Evolutionary conservation across 2,888 invertebrate genomes (phyloP).

Genomic region (Blomia tropicalis): DNA sequence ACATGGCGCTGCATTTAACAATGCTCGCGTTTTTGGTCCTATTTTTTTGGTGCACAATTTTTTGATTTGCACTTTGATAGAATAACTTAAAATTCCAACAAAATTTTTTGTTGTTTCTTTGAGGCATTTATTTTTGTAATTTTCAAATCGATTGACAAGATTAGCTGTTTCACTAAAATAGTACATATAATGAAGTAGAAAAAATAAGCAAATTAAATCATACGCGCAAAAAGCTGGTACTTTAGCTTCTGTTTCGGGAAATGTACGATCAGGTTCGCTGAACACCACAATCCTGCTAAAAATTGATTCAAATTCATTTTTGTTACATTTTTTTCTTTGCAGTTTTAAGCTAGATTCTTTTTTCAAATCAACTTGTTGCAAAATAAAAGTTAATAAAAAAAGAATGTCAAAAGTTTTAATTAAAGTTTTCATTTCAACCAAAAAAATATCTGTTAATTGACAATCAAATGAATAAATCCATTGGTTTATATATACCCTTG

Average conservation of each 20-base stretch:
- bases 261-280: not conserved
- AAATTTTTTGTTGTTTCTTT: not conserved
- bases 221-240: not conserved
- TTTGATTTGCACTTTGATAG: not conserved
- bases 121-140: not conserved
- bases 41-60: not conserved
- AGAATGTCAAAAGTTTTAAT: too few relatives aligned
- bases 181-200: not conserved
- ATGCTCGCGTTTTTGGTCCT: not conserved
- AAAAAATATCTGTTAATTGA: too few relatives aligned
- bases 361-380: too few relatives aligned
- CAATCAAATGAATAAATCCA: too few relatives aligned
- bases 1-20: not conserved
- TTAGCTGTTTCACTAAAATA: not conserved
- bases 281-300: not conserved
- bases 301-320: not conserved
- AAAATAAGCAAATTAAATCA: not conserved
- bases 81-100: not conserved
- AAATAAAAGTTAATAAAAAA: too few relatives aligned
- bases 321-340: slow-evolving; percentile 7
- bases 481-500: too few relatives aligned
- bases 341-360: too few relatives aligned
- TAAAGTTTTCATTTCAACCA: too few relatives aligned
- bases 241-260: not conserved
- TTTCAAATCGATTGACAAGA: not conserved